Evolutionary conservation across 2,888 invertebrate genomes (phyloP).

Genomic region (Megaustenia siamemsis): DNA sequence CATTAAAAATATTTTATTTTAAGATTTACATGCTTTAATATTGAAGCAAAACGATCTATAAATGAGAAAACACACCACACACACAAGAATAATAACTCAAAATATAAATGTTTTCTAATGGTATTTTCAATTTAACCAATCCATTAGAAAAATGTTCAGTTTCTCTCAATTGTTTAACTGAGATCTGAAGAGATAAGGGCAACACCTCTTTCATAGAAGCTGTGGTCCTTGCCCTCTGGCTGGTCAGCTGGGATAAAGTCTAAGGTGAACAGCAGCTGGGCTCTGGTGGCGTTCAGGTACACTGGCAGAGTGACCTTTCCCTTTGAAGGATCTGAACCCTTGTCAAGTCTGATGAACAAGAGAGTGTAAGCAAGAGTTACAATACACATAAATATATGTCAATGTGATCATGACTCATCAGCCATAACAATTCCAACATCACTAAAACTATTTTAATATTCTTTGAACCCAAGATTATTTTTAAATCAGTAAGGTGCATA

Average conservation of each 20-base stretch:
- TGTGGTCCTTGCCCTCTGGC: slow-evolving; percentile 91
- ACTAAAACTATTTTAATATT: too few species aligned
- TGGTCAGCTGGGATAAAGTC: slow-evolving; percentile 94
- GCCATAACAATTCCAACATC: too few species aligned
- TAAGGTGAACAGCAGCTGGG: slow-evolving; percentile 95
- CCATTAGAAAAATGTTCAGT: background rate
- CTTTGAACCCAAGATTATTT: too few species aligned
- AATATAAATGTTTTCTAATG: too few species aligned
- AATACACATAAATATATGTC: background rate
- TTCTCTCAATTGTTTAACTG: slow-evolving; percentile 66
- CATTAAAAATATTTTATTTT: too few species aligned
- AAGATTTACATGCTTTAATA: too few species aligned
- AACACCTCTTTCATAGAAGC: slow-evolving; percentile 98
- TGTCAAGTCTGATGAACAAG: slow-evolving; percentile 63
- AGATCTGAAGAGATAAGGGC: slow-evolving; percentile 93
- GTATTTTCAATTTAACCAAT: too few species aligned
- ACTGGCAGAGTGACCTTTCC: slow-evolving; percentile 92
- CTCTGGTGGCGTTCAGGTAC: slow-evolving; percentile 96
- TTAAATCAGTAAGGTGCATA: too few species aligned
- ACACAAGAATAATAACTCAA: too few species aligned
- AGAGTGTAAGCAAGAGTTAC: background rate
- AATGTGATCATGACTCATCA: background rate
- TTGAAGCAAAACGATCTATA: background rate
- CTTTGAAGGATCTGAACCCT: slow-evolving; percentile 58
- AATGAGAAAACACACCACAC: background rate